A percentile compares a stretch with the other conserved stretches of the same genome.
phyloP scores from a whole-genome alignment of 2,888 invertebrate genomes.

The Acronicta alni region DNA sequence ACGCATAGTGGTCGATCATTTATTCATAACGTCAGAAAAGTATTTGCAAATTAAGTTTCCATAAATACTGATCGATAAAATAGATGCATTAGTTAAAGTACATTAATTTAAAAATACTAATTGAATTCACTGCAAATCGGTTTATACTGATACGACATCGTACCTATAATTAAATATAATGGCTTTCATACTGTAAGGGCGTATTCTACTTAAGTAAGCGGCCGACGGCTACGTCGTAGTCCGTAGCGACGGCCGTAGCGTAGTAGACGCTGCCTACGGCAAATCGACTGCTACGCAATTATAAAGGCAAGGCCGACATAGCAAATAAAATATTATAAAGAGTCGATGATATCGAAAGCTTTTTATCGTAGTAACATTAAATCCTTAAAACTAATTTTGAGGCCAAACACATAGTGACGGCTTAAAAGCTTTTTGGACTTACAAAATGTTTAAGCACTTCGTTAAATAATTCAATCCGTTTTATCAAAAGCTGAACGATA shows the following conservation, averaged over 20 bases:
- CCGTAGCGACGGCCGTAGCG: constrained; percentile 43
- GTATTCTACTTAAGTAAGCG: constrained; percentile 9
- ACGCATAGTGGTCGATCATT: too few species aligned
- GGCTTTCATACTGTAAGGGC: constrained; percentile 37
- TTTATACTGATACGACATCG: constrained; percentile 2
- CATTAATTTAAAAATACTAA: too few species aligned
- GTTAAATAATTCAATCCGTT: constrained; percentile 12
- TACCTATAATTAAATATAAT: constrained; percentile 26
- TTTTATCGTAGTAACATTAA: background rate
- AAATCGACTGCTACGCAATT: constrained; percentile 11
- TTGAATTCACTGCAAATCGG: background rate
- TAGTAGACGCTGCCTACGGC: constrained; percentile 28
- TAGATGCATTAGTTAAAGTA: too few species aligned
- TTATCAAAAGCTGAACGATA: background rate
- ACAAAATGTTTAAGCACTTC: background rate
- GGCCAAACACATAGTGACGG: background rate
- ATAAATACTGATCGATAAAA: too few species aligned
- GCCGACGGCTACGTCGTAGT: constrained; percentile 56
- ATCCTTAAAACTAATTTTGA: background rate
- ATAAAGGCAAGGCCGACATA: constrained; percentile 21
- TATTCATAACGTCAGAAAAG: too few species aligned
- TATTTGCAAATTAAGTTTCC: too few species aligned
- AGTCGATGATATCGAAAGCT: background rate
- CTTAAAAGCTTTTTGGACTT: constrained; percentile 1
- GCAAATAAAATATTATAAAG: background rate